Evolutionary conservation across 2,888 invertebrate genomes (phyloP), one percentile per base, ranked within the genome.

Genomic region (Strigamia crassipes): DNA sequence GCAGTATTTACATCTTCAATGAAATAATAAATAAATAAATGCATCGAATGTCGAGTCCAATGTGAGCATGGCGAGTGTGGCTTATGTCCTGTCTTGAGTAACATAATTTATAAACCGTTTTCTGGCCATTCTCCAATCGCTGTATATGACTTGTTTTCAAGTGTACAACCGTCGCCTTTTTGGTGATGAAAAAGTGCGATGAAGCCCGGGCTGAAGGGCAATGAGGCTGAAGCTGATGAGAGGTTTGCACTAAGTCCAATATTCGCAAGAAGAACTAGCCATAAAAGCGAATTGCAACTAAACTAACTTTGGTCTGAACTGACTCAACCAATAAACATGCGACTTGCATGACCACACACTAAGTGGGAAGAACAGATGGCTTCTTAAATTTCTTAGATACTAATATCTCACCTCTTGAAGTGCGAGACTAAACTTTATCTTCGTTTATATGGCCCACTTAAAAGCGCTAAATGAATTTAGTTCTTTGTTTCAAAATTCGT

Each of bases 61-160:
- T 18, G 42, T 46, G 6, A 46, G 15, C 13, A 4, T 51, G 51
- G 66, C 66, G 15, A 23, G 66, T 66, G 66, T 66, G 66, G 66
- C 66, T 66, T 66, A 66, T 66, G 66, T 66, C 66, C 66, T n/a
- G n/a, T n/a, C n/a, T 34, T 34, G 23, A 66, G 12, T 27, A 27
- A 23, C 15, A 27, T 66, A 66, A 66, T 66, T 27, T 66, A 66
- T 66, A 66, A 66, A 27, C 61, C 31, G 66, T 66, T 66, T 27
- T 66, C 66, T 66, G 66, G 66, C 66, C 6, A 66, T 66, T 66
- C 23, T 66, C 66, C 66, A 66, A 66, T 66, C 66, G 66, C 31
- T 66, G 66, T 66, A 27, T 4, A 66, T 66, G 66, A 66, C 66
- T 34, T 66, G 66, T 12, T 23, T 31, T 66, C 66, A 66, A 8